Conservation (phyloP, 2,113 vertebrate species). For the Proteles cristata region DNA sequence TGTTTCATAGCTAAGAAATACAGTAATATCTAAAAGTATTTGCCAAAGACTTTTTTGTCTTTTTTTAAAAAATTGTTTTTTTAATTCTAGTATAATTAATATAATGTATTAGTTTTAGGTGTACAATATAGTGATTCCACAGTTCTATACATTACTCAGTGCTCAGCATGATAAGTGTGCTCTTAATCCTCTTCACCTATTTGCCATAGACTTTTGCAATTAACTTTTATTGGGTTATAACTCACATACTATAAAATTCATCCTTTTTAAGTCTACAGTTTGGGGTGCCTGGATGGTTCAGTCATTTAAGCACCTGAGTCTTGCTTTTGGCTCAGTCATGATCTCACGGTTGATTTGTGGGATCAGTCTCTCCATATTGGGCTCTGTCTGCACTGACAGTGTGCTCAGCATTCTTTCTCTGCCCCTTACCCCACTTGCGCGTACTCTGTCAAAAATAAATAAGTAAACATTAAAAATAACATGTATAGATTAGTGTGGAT, state of each 20-base stretch:
- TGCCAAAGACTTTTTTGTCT: not conserved
- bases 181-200: not conserved
- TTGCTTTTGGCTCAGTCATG: too few relatives aligned
- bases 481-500: not conserved
- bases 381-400: too few relatives aligned
- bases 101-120: not conserved
- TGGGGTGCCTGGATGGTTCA: too few relatives aligned
- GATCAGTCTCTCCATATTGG: too few relatives aligned
- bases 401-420: too few relatives aligned
- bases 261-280: not conserved
- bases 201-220: not conserved
- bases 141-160: not conserved
- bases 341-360: too few relatives aligned
- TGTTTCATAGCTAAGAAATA: slow-evolving; percentile 37
- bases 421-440: too few relatives aligned
- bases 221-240: not conserved
- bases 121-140: not conserved
- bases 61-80: not conserved
- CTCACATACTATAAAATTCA: not conserved
- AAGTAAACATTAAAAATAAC: not conserved
- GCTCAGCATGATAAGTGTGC: not conserved
- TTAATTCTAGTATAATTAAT: not conserved
- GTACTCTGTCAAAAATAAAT: too few relatives aligned
- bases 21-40: slow-evolving; percentile 19
- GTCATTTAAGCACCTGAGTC: too few relatives aligned